Evolutionary conservation across 2,888 invertebrate species (phyloP), one percentile per base, ranked within the genome.

Genomic region (Oscheius sp.): DNA sequence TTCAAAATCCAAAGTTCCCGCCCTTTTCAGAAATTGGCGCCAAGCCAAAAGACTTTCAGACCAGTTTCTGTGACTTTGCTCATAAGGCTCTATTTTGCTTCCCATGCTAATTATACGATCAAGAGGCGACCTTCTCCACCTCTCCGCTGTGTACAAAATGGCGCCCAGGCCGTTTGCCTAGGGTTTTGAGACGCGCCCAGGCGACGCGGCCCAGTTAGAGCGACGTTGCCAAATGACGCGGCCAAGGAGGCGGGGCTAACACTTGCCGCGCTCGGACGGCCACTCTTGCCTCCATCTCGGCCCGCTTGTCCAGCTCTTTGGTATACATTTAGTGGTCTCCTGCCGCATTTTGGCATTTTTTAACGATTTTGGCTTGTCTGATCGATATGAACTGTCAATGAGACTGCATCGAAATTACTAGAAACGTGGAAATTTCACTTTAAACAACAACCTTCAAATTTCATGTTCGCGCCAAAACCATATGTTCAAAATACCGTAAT

Each of bases 151-250:
- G 68, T 68, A 68, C 68, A 33, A 58, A 63, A 62, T 62, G 51
- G 50, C 66, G 35, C 32, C 51, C 55, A 33, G 29, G 60, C 37
- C 60, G 60, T 57, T 32, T 70, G 65, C 76, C 76, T 77, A 35
- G 70, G 72, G 73, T 76, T 76, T 70, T 55, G 74, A n/a, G 74
- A 74, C 68, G 21, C 21, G 21, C 21, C 21, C 21, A 21, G 21
- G 21, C 21, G 21, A 21, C 21, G 66, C 74, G 68, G 74, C 57
- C 70, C 21, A 13, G 11, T 13, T 29, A 10, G 63, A 21, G 76
- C 58, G 77, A 77, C 79, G 62, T 74, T 72, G 76, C 76, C 70
- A 65, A 70, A 65, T 62, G 59, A 70, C 71, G 35, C 72, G 74
- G 58, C 74, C 66, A 68, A 66, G 47, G 32, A 21, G 68, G 68